These are phyloP conservation scores for Lycodopsis pacificus DNA, from an alignment of 2,797 vertebrate genomes.

Conservation along the genomic window DNA sequence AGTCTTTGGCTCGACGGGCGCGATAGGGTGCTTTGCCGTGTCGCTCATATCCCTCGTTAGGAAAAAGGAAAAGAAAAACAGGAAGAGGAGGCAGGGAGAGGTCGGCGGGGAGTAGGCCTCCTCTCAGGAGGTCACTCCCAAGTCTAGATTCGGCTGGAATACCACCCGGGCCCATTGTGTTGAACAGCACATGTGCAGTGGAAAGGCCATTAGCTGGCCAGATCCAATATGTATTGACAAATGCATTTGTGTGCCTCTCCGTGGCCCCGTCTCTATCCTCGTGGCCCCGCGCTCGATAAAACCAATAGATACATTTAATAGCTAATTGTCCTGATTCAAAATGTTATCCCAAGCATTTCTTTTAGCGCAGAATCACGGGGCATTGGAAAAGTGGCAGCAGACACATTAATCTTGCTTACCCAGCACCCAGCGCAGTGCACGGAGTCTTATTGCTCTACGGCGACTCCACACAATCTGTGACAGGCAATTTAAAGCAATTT, in stretches of 20 bases:
- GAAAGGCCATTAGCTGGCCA: conserved; percentile 70
- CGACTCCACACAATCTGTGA: conserved; percentile 73
- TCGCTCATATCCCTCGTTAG: conserved; percentile 78
- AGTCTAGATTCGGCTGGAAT: conserved; percentile 58
- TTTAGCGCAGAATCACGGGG: conserved; percentile 55
- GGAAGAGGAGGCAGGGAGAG: conserved; percentile 21
- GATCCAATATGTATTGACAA: conserved; percentile 76
- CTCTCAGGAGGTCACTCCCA: conserved; percentile 28
- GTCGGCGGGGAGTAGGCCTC: conserved; percentile 8
- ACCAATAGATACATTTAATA: conserved; percentile 78
- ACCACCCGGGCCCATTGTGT: conserved; percentile 42
- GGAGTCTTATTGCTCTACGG: conserved; percentile 58
- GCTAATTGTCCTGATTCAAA: conserved; percentile 78
- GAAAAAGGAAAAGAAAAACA: conserved; percentile 18
- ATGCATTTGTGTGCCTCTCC: conserved; percentile 64
- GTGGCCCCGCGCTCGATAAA: conserved; percentile 53
- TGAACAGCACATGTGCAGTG: conserved; percentile 36
- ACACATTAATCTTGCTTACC: conserved; percentile 79
- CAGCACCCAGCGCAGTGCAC: conserved; percentile 47
- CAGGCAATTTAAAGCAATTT: conserved; percentile 84
- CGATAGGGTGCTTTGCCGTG: conserved; percentile 72
- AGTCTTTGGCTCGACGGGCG: conserved; percentile 73
- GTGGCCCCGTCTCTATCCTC: conserved; percentile 61
- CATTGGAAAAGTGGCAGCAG: conserved; percentile 65
- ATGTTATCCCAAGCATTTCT: conserved; percentile 73